Evolutionary conservation across 2,888 invertebrate species (phyloP).

Genomic region (Lepidochrysops patricia): DNA sequence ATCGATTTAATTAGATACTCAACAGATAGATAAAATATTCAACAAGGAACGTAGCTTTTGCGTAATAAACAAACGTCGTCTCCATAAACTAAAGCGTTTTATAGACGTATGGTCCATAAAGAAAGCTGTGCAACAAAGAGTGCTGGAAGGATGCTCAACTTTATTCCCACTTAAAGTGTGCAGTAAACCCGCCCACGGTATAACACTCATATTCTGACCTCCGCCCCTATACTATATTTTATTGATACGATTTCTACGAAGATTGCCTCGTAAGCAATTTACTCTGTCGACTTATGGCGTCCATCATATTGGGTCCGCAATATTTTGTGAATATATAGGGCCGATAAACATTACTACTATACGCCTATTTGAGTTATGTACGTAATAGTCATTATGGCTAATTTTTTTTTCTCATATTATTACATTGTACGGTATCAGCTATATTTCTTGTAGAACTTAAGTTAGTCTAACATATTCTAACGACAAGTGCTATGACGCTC

Average conservation of each 20-base stretch:
- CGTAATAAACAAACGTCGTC: conserved; percentile 16
- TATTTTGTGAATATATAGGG: neutral
- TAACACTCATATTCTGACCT: conserved; percentile 61
- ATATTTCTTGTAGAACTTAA: no score
- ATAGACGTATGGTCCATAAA: conserved; percentile 53
- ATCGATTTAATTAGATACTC: no score
- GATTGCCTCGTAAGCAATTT: conserved; percentile 11
- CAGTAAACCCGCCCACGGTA: conserved; percentile 67
- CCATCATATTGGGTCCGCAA: neutral
- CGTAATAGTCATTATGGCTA: no score
- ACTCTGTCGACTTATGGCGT: conserved; percentile 4
- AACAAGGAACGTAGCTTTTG: neutral
- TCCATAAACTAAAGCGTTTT: conserved; percentile 47
- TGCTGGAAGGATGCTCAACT: conserved; percentile 51
- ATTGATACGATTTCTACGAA: conserved; percentile 28
- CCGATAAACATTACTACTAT: neutral
- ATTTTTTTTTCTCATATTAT: no score
- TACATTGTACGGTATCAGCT: no score
- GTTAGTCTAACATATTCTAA: no score
- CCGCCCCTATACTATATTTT: conserved; percentile 41
- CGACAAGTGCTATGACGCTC: no score
- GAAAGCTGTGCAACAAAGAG: conserved; percentile 53
- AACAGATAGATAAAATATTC: no score
- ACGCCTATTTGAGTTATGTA: no score
- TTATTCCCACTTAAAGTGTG: conserved; percentile 53